Conservation (phyloP, 2,888 invertebrate species). For the Catocala sponsa region DNA sequence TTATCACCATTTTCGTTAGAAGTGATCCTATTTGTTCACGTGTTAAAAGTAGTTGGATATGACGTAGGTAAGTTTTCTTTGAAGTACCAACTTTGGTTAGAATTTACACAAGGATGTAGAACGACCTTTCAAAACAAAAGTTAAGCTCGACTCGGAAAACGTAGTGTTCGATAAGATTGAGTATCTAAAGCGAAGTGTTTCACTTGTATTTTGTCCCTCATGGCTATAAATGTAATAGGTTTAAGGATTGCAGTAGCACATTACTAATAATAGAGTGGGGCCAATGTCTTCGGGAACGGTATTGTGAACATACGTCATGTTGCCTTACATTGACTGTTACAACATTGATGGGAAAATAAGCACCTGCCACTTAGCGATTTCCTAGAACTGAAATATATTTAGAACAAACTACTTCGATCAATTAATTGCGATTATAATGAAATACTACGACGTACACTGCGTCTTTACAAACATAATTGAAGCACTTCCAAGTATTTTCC, state of each 20-base stretch:
- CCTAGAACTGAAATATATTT: constrained; percentile 34
- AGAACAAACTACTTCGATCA: constrained; percentile 26
- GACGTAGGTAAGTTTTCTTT: constrained; percentile 20
- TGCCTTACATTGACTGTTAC: constrained; percentile 29
- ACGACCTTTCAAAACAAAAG: constrained; percentile 34
- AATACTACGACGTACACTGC: constrained; percentile 9
- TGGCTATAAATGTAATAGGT: background rate
- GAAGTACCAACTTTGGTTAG: constrained; percentile 16
- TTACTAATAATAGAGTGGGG: constrained; percentile 11
- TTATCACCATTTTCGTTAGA: constrained; percentile 41
- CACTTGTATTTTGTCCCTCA: constrained; percentile 5
- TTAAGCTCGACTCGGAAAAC: constrained; percentile 9
- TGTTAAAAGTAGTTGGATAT: constrained; percentile 34
- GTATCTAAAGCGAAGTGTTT: constrained; percentile 10
- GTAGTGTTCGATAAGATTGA: constrained; percentile 18
- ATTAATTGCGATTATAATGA: constrained; percentile 26
- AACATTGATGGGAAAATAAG: constrained; percentile 41
- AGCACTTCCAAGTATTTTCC: background rate
- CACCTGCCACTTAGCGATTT: constrained; percentile 35
- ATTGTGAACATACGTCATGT: constrained; percentile 23
- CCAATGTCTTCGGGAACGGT: constrained; percentile 15
- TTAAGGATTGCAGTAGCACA: background rate
- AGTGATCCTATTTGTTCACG: constrained; percentile 48
- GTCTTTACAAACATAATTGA: constrained; percentile 11
- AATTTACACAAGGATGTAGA: constrained; percentile 30